These are phyloP conservation scores for Rattus norvegicus DNA, from an alignment of 2,113 vertebrate species.

Conservation along the genomic window DNA sequence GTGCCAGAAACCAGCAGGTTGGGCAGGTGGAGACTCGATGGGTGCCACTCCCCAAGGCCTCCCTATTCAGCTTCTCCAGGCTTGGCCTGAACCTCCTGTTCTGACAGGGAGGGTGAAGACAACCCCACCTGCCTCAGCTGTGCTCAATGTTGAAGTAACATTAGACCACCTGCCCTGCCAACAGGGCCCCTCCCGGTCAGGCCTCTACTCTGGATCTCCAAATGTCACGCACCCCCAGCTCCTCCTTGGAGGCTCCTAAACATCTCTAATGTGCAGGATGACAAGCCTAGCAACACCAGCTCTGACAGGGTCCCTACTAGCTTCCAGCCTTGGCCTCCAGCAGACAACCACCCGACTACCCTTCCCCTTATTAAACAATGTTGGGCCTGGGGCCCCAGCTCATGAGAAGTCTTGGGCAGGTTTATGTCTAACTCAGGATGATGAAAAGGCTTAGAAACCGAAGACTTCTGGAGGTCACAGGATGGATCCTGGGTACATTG, in stretches of 20 bases:
- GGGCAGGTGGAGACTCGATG: slow-evolving; percentile 67
- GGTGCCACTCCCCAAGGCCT: not conserved
- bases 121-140: not conserved
- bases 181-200: accelerated
- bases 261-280: not conserved
- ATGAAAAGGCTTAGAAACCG: not conserved
- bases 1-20: slow-evolving; percentile 6
- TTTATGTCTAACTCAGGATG: not conserved
- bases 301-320: not conserved
- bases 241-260: accelerated
- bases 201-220: not conserved
- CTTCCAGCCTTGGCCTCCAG: not conserved
- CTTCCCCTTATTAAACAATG: not conserved
- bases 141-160: not conserved
- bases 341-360: not conserved
- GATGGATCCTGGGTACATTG: not conserved
- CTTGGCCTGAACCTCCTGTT: not conserved
- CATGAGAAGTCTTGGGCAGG: not conserved
- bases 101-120: not conserved
- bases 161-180: not conserved
- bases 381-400: not conserved
- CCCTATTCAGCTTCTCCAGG: not conserved
- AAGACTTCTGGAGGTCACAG: not conserved
- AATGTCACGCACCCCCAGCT: accelerated
- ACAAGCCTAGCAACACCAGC: too few species aligned